Base-by-base conservation (phyloP, 1,140 invertebrate genomes). In the Pomacea maculata region DNA sequence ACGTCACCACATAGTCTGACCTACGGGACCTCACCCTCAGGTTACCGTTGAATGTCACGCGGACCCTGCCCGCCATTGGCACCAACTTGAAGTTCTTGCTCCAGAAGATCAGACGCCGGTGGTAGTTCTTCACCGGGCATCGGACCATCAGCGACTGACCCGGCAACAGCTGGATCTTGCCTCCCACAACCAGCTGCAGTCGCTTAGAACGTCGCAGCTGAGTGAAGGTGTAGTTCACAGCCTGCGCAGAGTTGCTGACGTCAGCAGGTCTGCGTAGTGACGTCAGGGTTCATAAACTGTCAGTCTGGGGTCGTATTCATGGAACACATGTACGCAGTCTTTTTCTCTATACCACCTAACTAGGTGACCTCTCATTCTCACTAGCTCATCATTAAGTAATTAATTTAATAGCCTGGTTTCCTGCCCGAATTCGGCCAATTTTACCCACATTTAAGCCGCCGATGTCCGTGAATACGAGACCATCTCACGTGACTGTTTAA, bases 161-260 rank as follows among this genome's bases (percentile, higher is more conserved):
- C 17, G 84, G 83, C 34, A 87, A 71, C 17, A 87, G 65, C 14
- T 83, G 75, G 54, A 85, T 80, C 17, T 72, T 82, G 9, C 78
- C 83, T 2, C 86, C 86, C 14, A 87, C 82, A 55, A 55, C 81
- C 17, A 87, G 73, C 34, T 83, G 79, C 55, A 86, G 82, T 57
- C 75, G 68, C 77, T 83, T 84, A 25, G 82, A 80, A 17, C 82
- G 82, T 57, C 82, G 82, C 25, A 84, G 75, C 79, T 87, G 86
- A 54, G 85, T 83, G 70, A 84, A 86, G n/a, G 86, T 87, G 63
- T 80, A 83, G 82, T 86, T 87, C 67, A 86, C 85, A 11, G 82
- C 52, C 77, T 78, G 67, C 15, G 12, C 45, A 21, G 19, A 19
- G 14, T 21, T 11, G 25, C 25, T 72, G 25, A 9, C 25, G 9